Percentiles rank a stretch among this genome's conserved stretches.
Conservation (phyloP, 2,113 vertebrate genomes). For the Cryptotis parvus region DNA sequence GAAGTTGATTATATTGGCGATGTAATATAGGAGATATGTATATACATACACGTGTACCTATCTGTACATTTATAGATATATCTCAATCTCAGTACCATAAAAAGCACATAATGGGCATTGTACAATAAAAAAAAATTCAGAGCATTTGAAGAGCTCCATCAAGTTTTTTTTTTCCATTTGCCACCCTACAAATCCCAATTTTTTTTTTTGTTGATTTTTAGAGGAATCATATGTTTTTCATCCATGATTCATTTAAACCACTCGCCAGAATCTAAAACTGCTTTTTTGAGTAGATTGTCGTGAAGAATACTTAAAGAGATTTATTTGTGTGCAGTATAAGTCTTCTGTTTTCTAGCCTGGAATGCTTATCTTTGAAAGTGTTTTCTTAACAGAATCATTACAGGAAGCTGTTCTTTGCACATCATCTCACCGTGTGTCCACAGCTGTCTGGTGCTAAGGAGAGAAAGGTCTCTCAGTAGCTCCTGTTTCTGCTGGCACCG, state of each 20-base stretch:
- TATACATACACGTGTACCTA: no score
- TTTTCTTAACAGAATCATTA: not conserved
- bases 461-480: not conserved
- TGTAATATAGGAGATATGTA: no score
- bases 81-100: not conserved
- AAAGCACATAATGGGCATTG: not conserved
- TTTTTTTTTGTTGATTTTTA: conserved; percentile 7
- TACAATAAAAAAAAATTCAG: no score
- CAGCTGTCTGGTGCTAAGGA: not conserved
- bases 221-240: not conserved
- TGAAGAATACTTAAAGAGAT: not conserved
- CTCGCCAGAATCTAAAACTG: not conserved
- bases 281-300: not conserved
- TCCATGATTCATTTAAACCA: not conserved
- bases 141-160: not conserved
- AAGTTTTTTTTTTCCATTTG: not conserved
- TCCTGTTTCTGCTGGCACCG: not conserved
- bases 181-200: not conserved
- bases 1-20: not conserved
- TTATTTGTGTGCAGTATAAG: not conserved
- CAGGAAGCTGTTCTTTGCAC: not conserved
- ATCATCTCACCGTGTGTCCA: not conserved
- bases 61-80: no score
- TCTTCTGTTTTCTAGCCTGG: not conserved
- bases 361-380: not conserved